Percentiles rank a stretch among this genome's conserved stretches.
Conservation (phyloP, 2,797 vertebrate genomes). For the Allobates femoralis region DNA sequence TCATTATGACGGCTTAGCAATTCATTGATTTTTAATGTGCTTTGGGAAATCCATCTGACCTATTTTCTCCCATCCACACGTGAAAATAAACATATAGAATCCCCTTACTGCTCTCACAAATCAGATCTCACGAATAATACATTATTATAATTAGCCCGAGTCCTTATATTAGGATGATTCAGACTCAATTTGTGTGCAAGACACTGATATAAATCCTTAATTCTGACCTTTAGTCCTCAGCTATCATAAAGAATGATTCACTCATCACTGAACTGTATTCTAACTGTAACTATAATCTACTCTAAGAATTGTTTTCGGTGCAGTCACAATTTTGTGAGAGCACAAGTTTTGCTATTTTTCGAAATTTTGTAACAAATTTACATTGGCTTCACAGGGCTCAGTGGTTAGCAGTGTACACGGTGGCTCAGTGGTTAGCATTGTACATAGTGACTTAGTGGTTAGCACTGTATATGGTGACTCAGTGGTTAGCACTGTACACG, state of each 20-base stretch:
- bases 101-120: conserved; percentile 11
- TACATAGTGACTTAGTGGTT: too few relatives aligned
- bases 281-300: background rate
- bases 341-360: too few relatives aligned
- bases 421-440: too few relatives aligned
- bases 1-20: conserved; percentile 45
- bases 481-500: too few relatives aligned
- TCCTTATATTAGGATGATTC: background rate
- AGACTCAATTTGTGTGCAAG: background rate
- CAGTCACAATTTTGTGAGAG: background rate
- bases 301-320: background rate
- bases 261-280: background rate
- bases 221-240: background rate
- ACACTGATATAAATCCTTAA: background rate
- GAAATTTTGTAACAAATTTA: too few relatives aligned
- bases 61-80: conserved; percentile 29
- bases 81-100: conserved; percentile 30
- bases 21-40: conserved; percentile 59
- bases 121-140: background rate
- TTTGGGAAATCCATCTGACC: conserved; percentile 54
- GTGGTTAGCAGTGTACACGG: too few relatives aligned
- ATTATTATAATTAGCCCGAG: conserved; percentile 4
- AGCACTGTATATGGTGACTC: too few relatives aligned
- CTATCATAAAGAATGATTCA: background rate
- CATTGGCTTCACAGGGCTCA: too few relatives aligned